Evolutionary conservation across 1,140 invertebrate species (phyloP).

Genomic region (Sipha flava): DNA sequence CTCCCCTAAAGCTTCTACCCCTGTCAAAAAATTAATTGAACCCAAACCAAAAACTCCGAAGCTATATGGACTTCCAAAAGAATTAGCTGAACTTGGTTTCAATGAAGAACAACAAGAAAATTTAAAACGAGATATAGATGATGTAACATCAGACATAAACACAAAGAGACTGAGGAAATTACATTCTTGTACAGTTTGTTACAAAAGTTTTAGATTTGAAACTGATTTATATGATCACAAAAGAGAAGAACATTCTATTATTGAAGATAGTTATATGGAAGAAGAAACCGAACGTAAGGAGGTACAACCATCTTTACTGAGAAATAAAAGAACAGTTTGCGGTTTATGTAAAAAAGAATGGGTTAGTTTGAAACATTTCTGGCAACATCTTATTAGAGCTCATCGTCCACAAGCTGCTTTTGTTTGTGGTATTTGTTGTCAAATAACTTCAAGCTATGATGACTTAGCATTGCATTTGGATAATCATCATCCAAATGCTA

Average conservation of each 20-base stretch:
- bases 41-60: constrained; percentile 14
- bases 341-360: constrained; percentile 54
- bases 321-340: constrained; percentile 41
- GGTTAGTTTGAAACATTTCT: constrained; percentile 54
- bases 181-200: constrained; percentile 21
- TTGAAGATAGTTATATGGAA: constrained; percentile 24
- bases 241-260: constrained; percentile 40
- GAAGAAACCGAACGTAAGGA: neutral
- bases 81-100: constrained; percentile 15
- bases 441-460: constrained; percentile 49
- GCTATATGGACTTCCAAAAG: constrained; percentile 18
- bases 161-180: constrained; percentile 29
- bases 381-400: constrained; percentile 55
- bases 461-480: constrained; percentile 49
- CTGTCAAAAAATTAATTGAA: neutral
- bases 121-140: constrained; percentile 17
- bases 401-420: constrained; percentile 51
- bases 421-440: constrained; percentile 54
- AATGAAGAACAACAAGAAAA: constrained; percentile 15
- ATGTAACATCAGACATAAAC: constrained; percentile 29
- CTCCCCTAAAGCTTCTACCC: neutral
- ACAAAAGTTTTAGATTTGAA: constrained; percentile 39
- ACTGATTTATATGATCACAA: constrained; percentile 47
- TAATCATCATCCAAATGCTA: constrained; percentile 45
- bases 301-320: neutral